Evolutionary conservation across 2,113 vertebrate species (phyloP), one percentile per base, ranked within the genome.

Genomic region (Hyla sarda): DNA sequence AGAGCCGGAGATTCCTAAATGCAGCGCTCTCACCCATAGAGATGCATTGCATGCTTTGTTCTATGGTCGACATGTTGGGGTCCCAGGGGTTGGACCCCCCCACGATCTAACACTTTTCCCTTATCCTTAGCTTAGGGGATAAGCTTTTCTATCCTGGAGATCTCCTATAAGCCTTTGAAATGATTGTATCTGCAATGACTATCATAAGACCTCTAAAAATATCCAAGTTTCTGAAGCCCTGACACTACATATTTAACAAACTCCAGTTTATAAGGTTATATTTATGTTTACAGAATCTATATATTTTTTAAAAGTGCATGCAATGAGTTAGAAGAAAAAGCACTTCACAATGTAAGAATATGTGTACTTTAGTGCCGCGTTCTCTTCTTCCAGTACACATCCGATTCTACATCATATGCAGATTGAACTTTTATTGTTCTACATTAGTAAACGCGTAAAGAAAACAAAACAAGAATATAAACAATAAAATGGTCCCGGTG

Each of bases 381-480:
- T 78, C 32, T 17, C 60, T 73, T 32, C 37, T 30, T 72, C n/a
- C 60, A 41, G 34, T 41, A 25, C 21, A 48, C 34, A 25, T 37
- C 21, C 34, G 30, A 16, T 32, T 23, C 41, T 30, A 50, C 80
- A 50, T 28, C 52, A 9, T 41, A 58, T 74, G 67, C 67, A 87
- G 81, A 73, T 65, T 82, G 41, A 48, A 62, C 28, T 2, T n/a
- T n/a, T 67, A 58, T 82, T 87, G 77, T 41, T 48, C 11, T 60
- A 48, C 78, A 60, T 82, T 74, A 82, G 67, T 73, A 82, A 56
- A 50, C 69, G 8, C 65, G 79, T 81, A 86, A 86, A 81, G 62
- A 73, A 86, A 86, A 72, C 62, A 81, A 85, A 80, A 48, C 65
- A 73, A 34, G 32, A 73, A 80, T 73, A 56, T 58, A 80, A 86